These are phyloP conservation scores for Neogobius melanostomus DNA, from an alignment of 2,113 vertebrate genomes.

Conservation along the genomic window DNA sequence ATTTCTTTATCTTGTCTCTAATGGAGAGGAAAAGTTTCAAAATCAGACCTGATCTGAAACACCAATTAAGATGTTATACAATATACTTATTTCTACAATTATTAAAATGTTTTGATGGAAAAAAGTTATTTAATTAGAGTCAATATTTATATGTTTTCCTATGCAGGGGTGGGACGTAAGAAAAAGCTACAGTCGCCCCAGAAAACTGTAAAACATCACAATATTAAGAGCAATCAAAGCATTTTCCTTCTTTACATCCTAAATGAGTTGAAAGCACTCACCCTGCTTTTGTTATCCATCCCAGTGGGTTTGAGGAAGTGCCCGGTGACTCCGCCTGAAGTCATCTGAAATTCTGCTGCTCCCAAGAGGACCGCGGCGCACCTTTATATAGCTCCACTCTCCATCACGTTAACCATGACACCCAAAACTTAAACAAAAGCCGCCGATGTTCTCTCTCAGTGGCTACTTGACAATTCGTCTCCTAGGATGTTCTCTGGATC, in stretches of 20 bases:
- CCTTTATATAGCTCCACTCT: conserved; percentile 55
- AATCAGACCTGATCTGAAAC: too few relatives aligned
- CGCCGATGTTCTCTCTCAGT: conserved; percentile 6
- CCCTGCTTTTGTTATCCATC: conserved; percentile 52
- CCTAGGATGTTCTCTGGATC: conserved; percentile 43
- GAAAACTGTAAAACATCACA: too few relatives aligned
- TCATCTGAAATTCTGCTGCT: conserved; percentile 22
- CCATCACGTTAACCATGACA: conserved; percentile 40
- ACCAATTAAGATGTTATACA: too few relatives aligned
- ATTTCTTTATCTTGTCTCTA: too few relatives aligned
- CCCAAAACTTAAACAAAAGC: conserved; percentile 13
- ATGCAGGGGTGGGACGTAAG: too few relatives aligned
- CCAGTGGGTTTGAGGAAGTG: conserved; percentile 34
- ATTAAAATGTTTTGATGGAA: too few relatives aligned
- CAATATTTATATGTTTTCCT: too few relatives aligned
- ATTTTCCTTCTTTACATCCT: not conserved
- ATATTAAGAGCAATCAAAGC: too few relatives aligned
- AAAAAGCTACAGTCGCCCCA: too few relatives aligned
- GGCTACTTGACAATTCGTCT: conserved; percentile 54
- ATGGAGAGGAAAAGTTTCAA: too few relatives aligned
- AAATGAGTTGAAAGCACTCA: conserved; percentile 24
- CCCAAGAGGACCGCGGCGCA: conserved; percentile 14
- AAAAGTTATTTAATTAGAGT: too few relatives aligned
- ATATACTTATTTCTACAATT: too few relatives aligned
- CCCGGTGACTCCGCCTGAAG: conserved; percentile 15